Evolutionary conservation across 2,113 vertebrate genomes (phyloP).

Genomic region (Lucifuga dentata): DNA sequence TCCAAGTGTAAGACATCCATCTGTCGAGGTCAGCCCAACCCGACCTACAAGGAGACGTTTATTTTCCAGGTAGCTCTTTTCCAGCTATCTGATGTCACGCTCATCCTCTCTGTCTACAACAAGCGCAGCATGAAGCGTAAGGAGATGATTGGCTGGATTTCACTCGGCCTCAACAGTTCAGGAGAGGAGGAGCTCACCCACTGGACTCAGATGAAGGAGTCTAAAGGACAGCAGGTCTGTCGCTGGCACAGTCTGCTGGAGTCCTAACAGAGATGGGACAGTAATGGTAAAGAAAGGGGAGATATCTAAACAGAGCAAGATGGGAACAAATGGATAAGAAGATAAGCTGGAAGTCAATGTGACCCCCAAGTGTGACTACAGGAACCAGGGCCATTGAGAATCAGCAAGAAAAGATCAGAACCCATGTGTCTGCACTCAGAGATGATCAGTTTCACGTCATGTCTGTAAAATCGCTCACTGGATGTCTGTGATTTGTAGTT

Average conservation of each 20-base stretch:
- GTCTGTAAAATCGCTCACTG: constrained; percentile 14
- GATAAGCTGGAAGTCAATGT: constrained; percentile 5
- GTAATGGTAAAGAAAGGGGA: neutral
- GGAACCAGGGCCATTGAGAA: constrained; percentile 17
- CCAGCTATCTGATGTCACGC: constrained; percentile 97
- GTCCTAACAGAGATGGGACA: constrained; percentile 80
- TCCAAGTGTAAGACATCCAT: constrained; percentile 98
- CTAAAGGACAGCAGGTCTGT: constrained; percentile 97
- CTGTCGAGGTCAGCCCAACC: constrained; percentile 95
- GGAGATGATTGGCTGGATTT: constrained; percentile 99
- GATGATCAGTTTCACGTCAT: constrained; percentile 9
- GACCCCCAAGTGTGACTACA: neutral
- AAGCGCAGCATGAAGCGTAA: constrained; percentile 99
- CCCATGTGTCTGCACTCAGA: constrained; percentile 4
- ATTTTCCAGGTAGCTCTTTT: constrained; percentile 98
- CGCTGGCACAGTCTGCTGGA: constrained; percentile 95
- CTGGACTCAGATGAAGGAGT: constrained; percentile 99
- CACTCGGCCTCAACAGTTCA: constrained; percentile 97
- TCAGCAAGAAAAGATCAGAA: constrained; percentile 3
- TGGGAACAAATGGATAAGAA: constrained; percentile 1
- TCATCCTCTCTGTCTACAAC: constrained; percentile 97
- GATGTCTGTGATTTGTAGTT: too few species aligned
- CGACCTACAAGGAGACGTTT: constrained; percentile 97
- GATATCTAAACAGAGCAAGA: neutral
- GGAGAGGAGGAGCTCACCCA: constrained; percentile 96